These are phyloP conservation scores for Pammene fasciana DNA, from an alignment of 2,888 invertebrate genomes.

Conservation along the genomic window DNA sequence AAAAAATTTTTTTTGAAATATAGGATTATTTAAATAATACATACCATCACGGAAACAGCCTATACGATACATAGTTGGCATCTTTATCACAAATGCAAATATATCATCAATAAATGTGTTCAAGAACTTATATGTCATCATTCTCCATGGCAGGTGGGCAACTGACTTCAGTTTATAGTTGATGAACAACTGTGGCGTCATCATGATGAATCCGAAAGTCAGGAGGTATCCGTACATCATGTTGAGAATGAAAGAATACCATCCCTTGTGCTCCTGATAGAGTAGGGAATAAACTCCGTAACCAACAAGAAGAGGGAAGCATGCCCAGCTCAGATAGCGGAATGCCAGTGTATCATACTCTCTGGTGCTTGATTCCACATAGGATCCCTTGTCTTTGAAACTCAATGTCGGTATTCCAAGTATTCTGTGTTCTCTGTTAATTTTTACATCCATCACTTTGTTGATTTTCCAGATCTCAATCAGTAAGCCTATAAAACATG, in stretches of 20 bases:
- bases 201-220: constrained; percentile 99
- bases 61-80: constrained; percentile 99
- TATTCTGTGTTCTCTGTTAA: constrained; percentile 88
- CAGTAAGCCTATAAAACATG: constrained; percentile 95
- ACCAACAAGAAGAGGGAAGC: constrained; percentile 96
- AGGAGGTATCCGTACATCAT: constrained; percentile 99
- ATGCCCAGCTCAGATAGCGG: constrained; percentile 97
- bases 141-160: constrained; percentile 99
- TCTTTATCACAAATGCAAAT: constrained; percentile 99
- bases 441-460: constrained; percentile 92
- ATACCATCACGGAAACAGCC: constrained; percentile 98
- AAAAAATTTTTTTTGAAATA: background rate
- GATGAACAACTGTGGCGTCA: constrained; percentile 99
- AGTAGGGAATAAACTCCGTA: constrained; percentile 97
- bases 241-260: constrained; percentile 98
- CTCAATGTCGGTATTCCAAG: constrained; percentile 91
- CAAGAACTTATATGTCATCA: constrained; percentile 99
- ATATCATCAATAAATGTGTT: constrained; percentile 99
- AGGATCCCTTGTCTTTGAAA: constrained; percentile 97
- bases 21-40: constrained; percentile 47
- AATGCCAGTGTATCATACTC: constrained; percentile 98
- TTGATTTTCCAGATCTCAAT: constrained; percentile 99
- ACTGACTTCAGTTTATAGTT: constrained; percentile 99
- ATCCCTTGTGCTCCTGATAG: constrained; percentile 98
- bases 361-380: constrained; percentile 96